Conservation (phyloP, 2,888 invertebrate species). For the Eupithecia inturbata region DNA sequence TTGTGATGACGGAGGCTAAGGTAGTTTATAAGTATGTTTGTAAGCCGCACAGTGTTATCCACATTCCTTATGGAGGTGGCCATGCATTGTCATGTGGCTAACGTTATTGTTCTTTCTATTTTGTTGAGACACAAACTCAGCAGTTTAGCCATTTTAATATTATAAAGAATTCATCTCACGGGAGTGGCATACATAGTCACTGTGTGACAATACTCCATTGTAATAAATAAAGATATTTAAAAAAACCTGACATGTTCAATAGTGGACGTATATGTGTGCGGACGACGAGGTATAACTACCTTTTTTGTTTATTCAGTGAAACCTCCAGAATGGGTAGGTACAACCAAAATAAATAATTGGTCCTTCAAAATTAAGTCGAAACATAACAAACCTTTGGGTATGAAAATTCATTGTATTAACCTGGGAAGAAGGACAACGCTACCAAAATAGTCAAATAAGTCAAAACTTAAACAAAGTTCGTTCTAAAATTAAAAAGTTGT, state of each 20-base stretch:
- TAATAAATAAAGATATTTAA: no score
- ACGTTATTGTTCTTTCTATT: no score
- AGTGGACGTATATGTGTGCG: not conserved
- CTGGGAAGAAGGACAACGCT: not conserved
- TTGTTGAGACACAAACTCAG: no score
- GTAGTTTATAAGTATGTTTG: no score
- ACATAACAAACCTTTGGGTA: not conserved
- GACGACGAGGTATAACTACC: not conserved
- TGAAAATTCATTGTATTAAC: not conserved
- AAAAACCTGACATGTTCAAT: not conserved
- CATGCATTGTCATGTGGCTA: no score
- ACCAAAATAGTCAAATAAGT: conserved; percentile 15
- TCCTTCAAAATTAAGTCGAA: not conserved
- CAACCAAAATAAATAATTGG: not conserved
- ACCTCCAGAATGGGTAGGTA: not conserved
- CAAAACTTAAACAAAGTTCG: conserved; percentile 25
- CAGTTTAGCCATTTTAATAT: no score
- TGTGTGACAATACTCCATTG: no score
- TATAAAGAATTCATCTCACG: no score
- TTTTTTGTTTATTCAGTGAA: not conserved
- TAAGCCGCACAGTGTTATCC: no score
- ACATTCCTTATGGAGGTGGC: no score
- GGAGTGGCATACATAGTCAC: no score
- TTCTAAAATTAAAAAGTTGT: conserved; percentile 31
- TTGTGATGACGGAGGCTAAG: no score